Base-by-base conservation (phyloP, 2,113 vertebrate genomes). In the Onychostoma macrolepis region DNA sequence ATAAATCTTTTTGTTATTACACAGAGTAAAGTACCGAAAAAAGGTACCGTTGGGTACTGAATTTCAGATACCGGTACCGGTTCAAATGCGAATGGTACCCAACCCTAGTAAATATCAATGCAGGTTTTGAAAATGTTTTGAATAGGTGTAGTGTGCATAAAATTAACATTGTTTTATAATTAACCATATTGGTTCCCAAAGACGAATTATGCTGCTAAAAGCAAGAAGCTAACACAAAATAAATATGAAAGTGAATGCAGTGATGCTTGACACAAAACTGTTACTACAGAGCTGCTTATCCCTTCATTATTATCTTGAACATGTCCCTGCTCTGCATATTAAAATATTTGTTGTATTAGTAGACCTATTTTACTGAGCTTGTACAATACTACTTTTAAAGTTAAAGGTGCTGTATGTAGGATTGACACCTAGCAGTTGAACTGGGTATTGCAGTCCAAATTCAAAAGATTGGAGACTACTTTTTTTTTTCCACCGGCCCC, bases 181-280 rank as follows among this genome's bases (percentile, higher is more conserved):
- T 13, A 63, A 71, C 71, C 10, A 28, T 80, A 86, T 74, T 83
- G 45, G n/a, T 84, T 83, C 41, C 81, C 82, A 76, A 84, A 86
- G 53, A 81, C 15, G 33, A 79, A 53, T 56, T 67, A 80, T 83
- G 65, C 26, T 71, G 21, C 81, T 19, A 53, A 50, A 81, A 41
- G 38, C n/a, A 45, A 8, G 38, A 67, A 63, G 80, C 88, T 80
- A 76, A 21, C n/a, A 17, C 8, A 53, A 78, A 78, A 11, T 28
- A 85, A 84, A 89, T 93, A 91, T 93, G 94, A 79, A 88, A 80
- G 87, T 90, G 85, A 87, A 89, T 88, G 87, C 89, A 86, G 83
- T 90, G 84, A 56, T 21, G 17, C 26, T 71, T 0, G 2, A 71
- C 19, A 50, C 15, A 83, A 33, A 82, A 67, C 56, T 38, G 4